Conservation (phyloP, 2,888 invertebrate genomes). For the Pterostichus madidus region DNA sequence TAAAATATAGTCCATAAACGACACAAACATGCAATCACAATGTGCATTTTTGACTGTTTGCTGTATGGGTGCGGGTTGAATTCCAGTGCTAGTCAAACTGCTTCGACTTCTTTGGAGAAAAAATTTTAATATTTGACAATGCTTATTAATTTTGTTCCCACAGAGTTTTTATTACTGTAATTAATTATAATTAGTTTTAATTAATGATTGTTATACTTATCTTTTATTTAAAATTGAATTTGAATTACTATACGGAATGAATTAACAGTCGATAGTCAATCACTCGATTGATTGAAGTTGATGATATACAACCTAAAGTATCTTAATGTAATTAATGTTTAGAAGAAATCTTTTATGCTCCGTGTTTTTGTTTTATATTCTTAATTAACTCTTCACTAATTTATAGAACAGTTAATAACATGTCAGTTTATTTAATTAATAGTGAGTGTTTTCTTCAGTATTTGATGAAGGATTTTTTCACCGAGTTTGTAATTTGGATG, state of each 20-base stretch:
- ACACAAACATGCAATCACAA: neutral
- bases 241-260: neutral
- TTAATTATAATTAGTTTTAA: conserved; percentile 35
- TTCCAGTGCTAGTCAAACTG: conserved; percentile 2
- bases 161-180: conserved; percentile 26
- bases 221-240: conserved; percentile 44
- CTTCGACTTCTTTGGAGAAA: neutral
- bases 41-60: conserved; percentile 8
- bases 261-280: conserved; percentile 32
- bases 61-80: neutral
- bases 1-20: conserved; percentile 43
- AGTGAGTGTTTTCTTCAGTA: conserved; percentile 10
- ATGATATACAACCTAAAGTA: conserved; percentile 12
- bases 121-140: conserved; percentile 3
- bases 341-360: conserved; percentile 28
- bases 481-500: neutral
- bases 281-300: conserved; percentile 29
- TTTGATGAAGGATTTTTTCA: conserved; percentile 21
- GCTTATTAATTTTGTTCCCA: conserved; percentile 35
- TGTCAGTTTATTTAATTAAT: conserved; percentile 51
- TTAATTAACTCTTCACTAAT: conserved; percentile 51
- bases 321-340: conserved; percentile 42
- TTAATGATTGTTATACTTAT: conserved; percentile 39
- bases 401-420: conserved; percentile 31
- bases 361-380: conserved; percentile 38